Base-by-base conservation (phyloP, 2,797 vertebrate genomes). In the Iguana delicatissima region DNA sequence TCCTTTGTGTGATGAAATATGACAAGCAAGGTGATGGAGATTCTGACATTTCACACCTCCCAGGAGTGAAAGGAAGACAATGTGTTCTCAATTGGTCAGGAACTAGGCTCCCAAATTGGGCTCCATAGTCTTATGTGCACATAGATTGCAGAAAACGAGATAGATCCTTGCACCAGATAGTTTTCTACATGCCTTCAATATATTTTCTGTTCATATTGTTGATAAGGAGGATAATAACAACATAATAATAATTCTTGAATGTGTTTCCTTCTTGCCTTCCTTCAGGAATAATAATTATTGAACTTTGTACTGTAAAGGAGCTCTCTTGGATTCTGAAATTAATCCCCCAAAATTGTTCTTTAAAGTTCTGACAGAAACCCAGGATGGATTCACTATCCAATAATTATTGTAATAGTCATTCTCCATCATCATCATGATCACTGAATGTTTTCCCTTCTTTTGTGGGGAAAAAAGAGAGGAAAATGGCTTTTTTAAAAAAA, bases 11-110 rank as follows among this genome's bases (percentile, higher is more conserved):
- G 92, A 95, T 89, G 88, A 64, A 86, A 89, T 85, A 91, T 93
- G 94, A 96, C 94, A 93, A 95, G 87, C 86, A 86, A 92, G 87
- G 92, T 94, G 91, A 93, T 86, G 90, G 95, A 92, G 91, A 95
- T 91, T 91, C 93, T 96, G 95, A 96, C 95, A 96, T 96, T 96
- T 96, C 87, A 91, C 91, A 87, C 89, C 90, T 95, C 93, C 93
- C 92, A 92, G 50, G 93, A 94, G 89, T 91, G 92, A 93, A 87
- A n/a, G 59, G 89, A 89, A 87, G 0, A 0, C 38, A 89, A 87
- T 94, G 88, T 84, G 57, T 0, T 64, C 59, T 76, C 89, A 84
- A 90, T 91, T 91, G 87, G 64, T 88, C 89, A 26, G 89, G 74
- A 95, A 89, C 72, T 91, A 13, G 86, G 87, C 92, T 89, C 89